Percentiles rank a stretch among this genome's conserved stretches.
Evolutionary conservation across 2,797 vertebrate species (phyloP).

Genomic region (Sebastolobus altivelis): DNA sequence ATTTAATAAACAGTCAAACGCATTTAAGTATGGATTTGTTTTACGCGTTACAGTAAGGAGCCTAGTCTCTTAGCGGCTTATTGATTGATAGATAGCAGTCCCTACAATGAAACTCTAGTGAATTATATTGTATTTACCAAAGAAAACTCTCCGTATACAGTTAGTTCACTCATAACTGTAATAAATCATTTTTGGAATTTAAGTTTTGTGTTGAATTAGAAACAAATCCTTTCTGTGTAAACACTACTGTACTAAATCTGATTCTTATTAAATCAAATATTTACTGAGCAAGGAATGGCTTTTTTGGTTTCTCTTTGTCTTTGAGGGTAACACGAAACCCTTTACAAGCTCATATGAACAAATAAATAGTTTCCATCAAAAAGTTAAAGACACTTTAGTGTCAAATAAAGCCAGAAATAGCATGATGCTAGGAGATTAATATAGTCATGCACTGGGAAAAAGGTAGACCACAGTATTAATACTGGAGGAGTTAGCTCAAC

Average conservation of each 20-base stretch:
- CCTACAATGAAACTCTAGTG: not conserved
- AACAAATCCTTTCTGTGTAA: not conserved
- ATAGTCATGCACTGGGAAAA: not conserved
- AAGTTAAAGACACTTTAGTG: not conserved
- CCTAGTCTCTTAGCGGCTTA: no score
- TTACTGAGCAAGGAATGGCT: slow-evolving; percentile 36
- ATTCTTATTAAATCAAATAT: not conserved
- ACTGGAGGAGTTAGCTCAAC: not conserved
- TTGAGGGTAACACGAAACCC: not conserved
- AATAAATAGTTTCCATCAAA: not conserved
- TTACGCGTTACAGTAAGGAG: no score
- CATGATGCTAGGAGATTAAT: not conserved
- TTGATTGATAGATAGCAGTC: no score
- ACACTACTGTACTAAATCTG: not conserved
- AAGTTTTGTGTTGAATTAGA: not conserved
- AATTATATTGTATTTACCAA: not conserved
- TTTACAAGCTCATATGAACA: not conserved
- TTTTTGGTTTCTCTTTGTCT: not conserved
- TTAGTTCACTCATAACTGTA: not conserved
- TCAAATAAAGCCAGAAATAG: not conserved
- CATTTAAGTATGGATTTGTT: no score
- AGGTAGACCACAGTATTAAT: not conserved
- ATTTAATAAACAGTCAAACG: no score
- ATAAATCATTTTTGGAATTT: not conserved
- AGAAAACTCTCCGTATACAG: not conserved